Base-by-base conservation (phyloP, 2,888 invertebrate species). In the Scaptomyza cyrtandrae region DNA sequence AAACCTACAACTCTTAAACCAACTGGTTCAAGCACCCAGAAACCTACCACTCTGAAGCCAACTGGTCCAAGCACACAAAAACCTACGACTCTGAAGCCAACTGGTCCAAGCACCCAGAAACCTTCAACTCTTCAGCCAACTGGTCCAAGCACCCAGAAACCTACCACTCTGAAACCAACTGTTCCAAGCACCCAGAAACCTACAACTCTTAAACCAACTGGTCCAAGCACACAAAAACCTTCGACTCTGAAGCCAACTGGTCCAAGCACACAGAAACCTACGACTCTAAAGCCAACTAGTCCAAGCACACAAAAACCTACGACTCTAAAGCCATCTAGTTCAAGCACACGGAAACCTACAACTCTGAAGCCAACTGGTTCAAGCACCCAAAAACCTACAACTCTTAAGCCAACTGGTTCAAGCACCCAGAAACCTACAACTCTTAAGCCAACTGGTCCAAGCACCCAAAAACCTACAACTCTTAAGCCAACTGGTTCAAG, bases 311-410 rank as follows among this genome's bases (percentile, higher is more conserved):
- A 41, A 2, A 10, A 3, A 16, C 41, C 41, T 16, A 14, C 41
- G 4, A 41, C 41, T 16, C 14, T 6, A 3, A 41, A 16, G 9
- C 41, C 41, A 4, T 16, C 41, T 5, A 16, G 2, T 3, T 16
- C 16, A 9, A 41, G 16, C 41, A 27, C 44, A 3, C 41, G 9
- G 9, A 9, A 7, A n/a, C 27, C 52, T 0, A 16, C 39, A 0
- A 11, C 39, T 2, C 0, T 2, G 0, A 19, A 5, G 1, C 53
- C 41, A n/a, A 33, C 43, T 0, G 1, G 0, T 0, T 5, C 14
- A 27, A 37, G 27, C 13, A 33, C 54, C 11, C 41, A 13, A 0
- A 41, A 31, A 3, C 54, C 43, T 3, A 54, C n/a, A 7, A 39
- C 9, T 2, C 3, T 3, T 3, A 29, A 31, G 6, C 10, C 43